Evolutionary conservation across 2,797 vertebrate species (phyloP).

Genomic region (Petrocephalus sullivani): DNA sequence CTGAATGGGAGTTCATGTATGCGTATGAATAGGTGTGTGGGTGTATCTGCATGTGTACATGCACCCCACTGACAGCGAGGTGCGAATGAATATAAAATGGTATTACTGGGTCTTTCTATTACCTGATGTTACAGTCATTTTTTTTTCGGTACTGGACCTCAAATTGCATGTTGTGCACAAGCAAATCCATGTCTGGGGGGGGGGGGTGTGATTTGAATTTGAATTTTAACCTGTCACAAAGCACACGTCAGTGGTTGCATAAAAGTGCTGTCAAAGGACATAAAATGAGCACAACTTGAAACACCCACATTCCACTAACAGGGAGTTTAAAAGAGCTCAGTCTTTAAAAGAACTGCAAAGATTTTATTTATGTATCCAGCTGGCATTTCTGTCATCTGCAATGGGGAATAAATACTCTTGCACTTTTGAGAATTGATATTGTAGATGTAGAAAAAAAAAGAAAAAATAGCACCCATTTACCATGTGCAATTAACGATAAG

Average conservation of each 20-base stretch:
- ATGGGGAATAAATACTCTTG: not conserved
- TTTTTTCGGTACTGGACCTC: not conserved
- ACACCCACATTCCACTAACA: slow-evolving; percentile 1
- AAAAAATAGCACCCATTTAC: not conserved
- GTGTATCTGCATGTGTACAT: not conserved
- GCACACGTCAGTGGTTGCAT: not conserved
- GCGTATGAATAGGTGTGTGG: not conserved
- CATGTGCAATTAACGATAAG: not conserved
- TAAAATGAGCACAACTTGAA: not conserved
- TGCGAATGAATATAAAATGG: not conserved
- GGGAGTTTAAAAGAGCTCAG: not conserved
- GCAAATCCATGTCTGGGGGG: not conserved
- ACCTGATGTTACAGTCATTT: not conserved
- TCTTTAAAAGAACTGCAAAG: slow-evolving; percentile 3
- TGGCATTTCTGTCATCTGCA: not conserved
- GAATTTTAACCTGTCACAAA: not conserved
- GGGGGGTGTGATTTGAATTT: not conserved
- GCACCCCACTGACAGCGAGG: not conserved
- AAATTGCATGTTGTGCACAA: not conserved
- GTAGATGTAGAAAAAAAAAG: not conserved
- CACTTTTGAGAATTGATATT: slow-evolving; percentile 12
- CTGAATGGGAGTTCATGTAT: slow-evolving; percentile 3
- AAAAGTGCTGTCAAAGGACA: not conserved
- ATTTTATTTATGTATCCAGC: slow-evolving; percentile 6
- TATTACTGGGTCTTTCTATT: not conserved